phyloP scores from a whole-genome alignment of 2,888 invertebrate genomes.

The Pyralis farinalis region DNA sequence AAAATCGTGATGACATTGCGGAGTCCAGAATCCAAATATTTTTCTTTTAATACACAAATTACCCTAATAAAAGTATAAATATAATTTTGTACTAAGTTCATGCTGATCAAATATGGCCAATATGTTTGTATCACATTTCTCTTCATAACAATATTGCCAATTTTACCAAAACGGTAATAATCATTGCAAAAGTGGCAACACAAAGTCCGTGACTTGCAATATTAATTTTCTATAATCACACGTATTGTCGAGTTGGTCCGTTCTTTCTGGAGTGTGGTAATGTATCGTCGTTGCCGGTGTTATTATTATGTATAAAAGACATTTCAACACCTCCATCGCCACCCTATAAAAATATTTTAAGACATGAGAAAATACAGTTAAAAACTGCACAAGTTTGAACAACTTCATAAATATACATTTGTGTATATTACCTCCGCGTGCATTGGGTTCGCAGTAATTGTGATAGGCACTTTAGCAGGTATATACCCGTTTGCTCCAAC shows the following conservation, averaged over 20 bases:
- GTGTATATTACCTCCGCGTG: slow-evolving; percentile 83
- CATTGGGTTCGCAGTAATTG: slow-evolving; percentile 88
- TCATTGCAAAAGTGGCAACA: slow-evolving; percentile 31
- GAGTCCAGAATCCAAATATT: neutral
- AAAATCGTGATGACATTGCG: no score
- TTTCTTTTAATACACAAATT: slow-evolving; percentile 5
- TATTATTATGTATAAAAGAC: slow-evolving; percentile 87
- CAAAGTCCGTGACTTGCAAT: slow-evolving; percentile 5
- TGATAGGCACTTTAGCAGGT: slow-evolving; percentile 81
- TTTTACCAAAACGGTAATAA: slow-evolving; percentile 15
- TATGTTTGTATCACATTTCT: slow-evolving; percentile 44
- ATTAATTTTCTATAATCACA: slow-evolving; percentile 38
- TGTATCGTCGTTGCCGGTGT: slow-evolving; percentile 61
- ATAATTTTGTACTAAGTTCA: slow-evolving; percentile 64
- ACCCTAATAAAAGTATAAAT: slow-evolving; percentile 26
- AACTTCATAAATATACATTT: slow-evolving; percentile 5
- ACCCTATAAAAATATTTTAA: slow-evolving; percentile 37
- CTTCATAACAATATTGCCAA: neutral
- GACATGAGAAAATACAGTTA: neutral
- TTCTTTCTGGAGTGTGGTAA: slow-evolving; percentile 65
- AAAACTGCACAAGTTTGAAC: neutral
- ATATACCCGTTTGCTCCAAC: slow-evolving; percentile 70
- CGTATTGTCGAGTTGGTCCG: slow-evolving; percentile 61
- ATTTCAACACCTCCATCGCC: slow-evolving; percentile 82
- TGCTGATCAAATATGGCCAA: slow-evolving; percentile 34